Evolutionary conservation across 2,888 invertebrate species (phyloP).

Genomic region (Microdon myrmicae): DNA sequence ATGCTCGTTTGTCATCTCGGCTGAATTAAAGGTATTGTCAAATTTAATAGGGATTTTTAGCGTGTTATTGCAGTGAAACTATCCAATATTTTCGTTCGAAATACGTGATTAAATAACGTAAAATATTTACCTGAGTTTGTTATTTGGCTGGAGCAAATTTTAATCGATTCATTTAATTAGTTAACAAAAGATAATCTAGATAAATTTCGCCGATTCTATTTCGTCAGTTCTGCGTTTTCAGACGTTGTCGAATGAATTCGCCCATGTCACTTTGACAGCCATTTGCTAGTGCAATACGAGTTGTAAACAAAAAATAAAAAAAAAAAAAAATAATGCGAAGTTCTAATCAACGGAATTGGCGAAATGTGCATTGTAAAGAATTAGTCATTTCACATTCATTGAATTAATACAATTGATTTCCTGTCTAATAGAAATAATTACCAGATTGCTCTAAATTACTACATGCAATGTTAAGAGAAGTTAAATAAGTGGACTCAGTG

Average conservation of each 20-base stretch:
- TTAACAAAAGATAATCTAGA: slow-evolving; percentile 3
- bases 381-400: too few relatives aligned
- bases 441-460: too few relatives aligned
- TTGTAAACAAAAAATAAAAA: slow-evolving; percentile 30
- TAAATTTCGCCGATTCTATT: slow-evolving; percentile 4
- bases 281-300: not conserved
- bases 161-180: slow-evolving; percentile 7
- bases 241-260: slow-evolving; percentile 27
- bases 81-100: too few relatives aligned
- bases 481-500: too few relatives aligned
- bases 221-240: not conserved
- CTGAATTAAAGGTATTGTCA: slow-evolving; percentile 7
- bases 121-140: slow-evolving; percentile 12
- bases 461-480: too few relatives aligned
- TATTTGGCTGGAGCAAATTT: slow-evolving; percentile 11
- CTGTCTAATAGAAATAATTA: too few relatives aligned
- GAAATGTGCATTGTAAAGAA: too few relatives aligned
- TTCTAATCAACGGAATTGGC: too few relatives aligned
- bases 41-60: too few relatives aligned
- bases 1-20: slow-evolving; percentile 41
- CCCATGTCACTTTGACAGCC: slow-evolving; percentile 29
- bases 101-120: slow-evolving; percentile 2
- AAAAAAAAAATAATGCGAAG: slow-evolving; percentile 15
- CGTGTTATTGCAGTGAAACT: too few relatives aligned
- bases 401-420: too few relatives aligned